Conservation (phyloP, 2,888 invertebrate genomes). For the Tineola bisselliella region DNA sequence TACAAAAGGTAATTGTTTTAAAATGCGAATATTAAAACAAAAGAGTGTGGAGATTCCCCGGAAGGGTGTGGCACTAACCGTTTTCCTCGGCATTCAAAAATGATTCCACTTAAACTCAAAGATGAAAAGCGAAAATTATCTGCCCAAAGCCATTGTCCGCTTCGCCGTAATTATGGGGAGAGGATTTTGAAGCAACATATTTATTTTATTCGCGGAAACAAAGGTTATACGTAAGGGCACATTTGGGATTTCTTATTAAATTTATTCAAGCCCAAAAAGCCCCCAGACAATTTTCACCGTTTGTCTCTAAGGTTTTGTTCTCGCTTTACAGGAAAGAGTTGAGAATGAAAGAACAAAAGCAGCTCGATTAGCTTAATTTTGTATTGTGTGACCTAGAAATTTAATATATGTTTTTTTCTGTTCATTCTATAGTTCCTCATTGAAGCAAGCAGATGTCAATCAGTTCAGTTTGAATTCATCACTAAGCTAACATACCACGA, state of each 20-base stretch:
- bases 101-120: neutral
- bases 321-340: neutral
- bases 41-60: neutral
- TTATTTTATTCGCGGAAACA: neutral
- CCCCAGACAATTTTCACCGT: neutral
- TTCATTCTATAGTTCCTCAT: too few relatives aligned
- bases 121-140: slow-evolving; percentile 10
- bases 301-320: neutral
- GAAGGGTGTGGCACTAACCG: neutral
- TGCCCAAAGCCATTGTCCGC: slow-evolving; percentile 4
- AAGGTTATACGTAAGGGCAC: neutral
- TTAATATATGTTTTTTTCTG: too few relatives aligned
- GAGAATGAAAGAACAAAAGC: too few relatives aligned
- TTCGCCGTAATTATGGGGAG: neutral
- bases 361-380: neutral
- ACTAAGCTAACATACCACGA: too few relatives aligned
- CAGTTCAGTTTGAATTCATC: too few relatives aligned
- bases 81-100: neutral
- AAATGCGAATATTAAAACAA: neutral
- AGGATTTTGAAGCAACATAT: slow-evolving; percentile 2
- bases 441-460: too few relatives aligned
- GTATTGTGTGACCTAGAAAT: neutral
- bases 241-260: slow-evolving; percentile 33
- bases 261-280: slow-evolving; percentile 28
- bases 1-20: neutral